Conservation (phyloP, 2,888 invertebrate genomes). For the Melinaea marsaeus region DNA sequence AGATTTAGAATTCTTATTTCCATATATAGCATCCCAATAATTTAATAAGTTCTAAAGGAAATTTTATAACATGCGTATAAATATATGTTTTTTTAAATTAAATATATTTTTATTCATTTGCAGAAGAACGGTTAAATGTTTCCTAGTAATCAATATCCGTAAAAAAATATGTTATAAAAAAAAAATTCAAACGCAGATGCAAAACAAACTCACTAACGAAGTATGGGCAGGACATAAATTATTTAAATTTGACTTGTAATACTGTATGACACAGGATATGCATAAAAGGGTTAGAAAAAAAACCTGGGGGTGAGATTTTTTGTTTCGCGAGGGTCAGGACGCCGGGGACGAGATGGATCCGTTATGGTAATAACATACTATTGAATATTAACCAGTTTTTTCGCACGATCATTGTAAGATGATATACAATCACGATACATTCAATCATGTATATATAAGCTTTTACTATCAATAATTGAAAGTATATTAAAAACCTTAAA, state of each 20-base stretch:
- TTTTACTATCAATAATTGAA: too few species aligned
- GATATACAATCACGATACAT: background rate
- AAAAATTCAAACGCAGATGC: slow-evolving; percentile 57
- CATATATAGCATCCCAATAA: too few species aligned
- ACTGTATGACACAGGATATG: slow-evolving; percentile 73
- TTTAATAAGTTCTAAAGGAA: too few species aligned
- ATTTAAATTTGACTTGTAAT: slow-evolving; percentile 77
- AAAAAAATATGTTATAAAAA: background rate
- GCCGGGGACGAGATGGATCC: slow-evolving; percentile 55
- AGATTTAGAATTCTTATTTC: too few species aligned
- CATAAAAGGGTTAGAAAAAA: slow-evolving; percentile 74
- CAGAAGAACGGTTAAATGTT: background rate
- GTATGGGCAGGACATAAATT: slow-evolving; percentile 65
- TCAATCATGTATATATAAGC: background rate
- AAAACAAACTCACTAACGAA: slow-evolving; percentile 57
- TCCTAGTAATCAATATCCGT: background rate
- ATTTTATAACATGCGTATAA: too few species aligned
- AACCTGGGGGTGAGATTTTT: slow-evolving; percentile 68
- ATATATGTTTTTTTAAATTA: too few species aligned
- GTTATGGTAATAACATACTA: slow-evolving; percentile 58
- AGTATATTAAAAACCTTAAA: too few species aligned
- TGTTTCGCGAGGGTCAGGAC: slow-evolving; percentile 56
- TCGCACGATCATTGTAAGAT: slow-evolving; percentile 56
- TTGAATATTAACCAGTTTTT: slow-evolving; percentile 60
- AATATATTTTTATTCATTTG: background rate